Percentiles rank a stretch among this genome's conserved stretches.
These are phyloP conservation scores for Siniperca undulata DNA, from an alignment of 2,797 vertebrate genomes.

Conservation along the genomic window DNA sequence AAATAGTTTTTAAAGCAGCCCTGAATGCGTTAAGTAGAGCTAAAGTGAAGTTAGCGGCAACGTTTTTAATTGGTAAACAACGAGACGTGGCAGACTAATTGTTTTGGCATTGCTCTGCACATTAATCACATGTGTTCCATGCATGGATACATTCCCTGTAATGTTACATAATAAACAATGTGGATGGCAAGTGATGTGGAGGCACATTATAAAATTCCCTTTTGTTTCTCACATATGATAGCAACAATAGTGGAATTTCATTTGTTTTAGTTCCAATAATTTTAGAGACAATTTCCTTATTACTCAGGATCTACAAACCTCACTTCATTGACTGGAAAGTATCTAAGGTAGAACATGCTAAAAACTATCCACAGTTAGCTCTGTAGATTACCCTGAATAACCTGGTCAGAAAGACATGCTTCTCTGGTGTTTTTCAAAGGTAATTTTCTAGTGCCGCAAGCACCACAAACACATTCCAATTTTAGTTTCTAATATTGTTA, in stretches of 20 bases:
- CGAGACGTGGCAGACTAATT: constrained; percentile 32
- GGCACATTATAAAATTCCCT: constrained; percentile 1
- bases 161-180: constrained; percentile 18
- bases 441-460: not conserved
- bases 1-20: constrained; percentile 25
- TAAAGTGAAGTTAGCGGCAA: not conserved
- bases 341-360: not conserved
- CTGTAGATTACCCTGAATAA: constrained; percentile 1
- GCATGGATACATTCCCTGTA: not conserved
- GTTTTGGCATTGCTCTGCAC: constrained; percentile 13
- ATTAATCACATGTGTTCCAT: constrained; percentile 29
- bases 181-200: constrained; percentile 1
- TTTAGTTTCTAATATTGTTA: constrained; percentile 9
- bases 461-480: constrained; percentile 1
- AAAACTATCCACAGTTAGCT: not conserved
- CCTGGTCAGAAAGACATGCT: constrained; percentile 3
- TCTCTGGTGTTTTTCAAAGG: not conserved
- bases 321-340: not conserved
- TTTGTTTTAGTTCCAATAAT: not conserved
- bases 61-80: constrained; percentile 39
- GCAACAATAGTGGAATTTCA: not conserved
- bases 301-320: not conserved
- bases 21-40: not conserved
- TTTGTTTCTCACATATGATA: constrained; percentile 12
- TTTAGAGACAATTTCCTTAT: not conserved